phyloP scores from a whole-genome alignment of 2,888 invertebrate genomes.

The Plebejus argus region DNA sequence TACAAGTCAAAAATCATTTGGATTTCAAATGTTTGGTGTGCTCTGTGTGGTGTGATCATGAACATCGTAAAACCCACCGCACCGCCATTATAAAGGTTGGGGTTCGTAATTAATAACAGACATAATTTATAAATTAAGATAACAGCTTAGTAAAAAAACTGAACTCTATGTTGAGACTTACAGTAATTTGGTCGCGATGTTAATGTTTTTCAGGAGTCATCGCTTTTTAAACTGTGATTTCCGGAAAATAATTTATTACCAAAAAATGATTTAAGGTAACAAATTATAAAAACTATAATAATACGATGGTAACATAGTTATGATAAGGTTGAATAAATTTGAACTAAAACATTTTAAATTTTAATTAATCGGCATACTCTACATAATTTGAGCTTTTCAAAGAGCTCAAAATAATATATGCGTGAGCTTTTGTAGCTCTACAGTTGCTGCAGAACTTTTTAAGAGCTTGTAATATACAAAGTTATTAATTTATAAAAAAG shows the following conservation, averaged over 20 bases:
- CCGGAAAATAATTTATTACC: too few relatives aligned
- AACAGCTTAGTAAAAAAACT: background rate
- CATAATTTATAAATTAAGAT: conserved; percentile 7
- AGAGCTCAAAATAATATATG: conserved; percentile 14
- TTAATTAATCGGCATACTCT: background rate
- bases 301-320: background rate
- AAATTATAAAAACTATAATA: too few relatives aligned
- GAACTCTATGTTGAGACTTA: background rate
- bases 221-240: too few relatives aligned
- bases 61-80: background rate
- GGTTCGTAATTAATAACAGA: background rate
- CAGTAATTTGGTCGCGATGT: background rate
- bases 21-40: background rate
- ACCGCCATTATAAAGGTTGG: background rate
- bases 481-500: background rate
- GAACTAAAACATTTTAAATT: background rate
- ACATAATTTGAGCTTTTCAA: background rate
- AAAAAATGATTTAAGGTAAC: too few relatives aligned
- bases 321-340: background rate
- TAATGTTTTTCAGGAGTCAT: too few relatives aligned
- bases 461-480: background rate
- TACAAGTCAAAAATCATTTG: background rate
- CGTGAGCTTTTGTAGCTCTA: conserved; percentile 10
- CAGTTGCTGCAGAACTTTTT: background rate
- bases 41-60: background rate